Base-by-base conservation (phyloP, 2,113 vertebrate genomes). In the Cathartes aura region DNA sequence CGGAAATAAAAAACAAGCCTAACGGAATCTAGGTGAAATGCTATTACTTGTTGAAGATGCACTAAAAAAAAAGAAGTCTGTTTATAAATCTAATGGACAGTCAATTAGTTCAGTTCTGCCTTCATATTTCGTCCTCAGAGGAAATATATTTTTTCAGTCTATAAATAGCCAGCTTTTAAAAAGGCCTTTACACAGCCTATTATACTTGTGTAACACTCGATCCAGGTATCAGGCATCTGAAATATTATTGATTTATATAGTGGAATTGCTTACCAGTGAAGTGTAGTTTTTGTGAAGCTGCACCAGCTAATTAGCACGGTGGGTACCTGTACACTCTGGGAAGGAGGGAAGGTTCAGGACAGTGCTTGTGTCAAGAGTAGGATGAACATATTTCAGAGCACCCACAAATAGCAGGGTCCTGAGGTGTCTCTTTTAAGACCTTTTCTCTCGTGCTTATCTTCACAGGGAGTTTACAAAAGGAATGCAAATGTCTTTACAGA, bases 11-110 rank as follows among this genome's bases (percentile, higher is more conserved):
- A 87, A 56, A 9, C 30, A 53, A 52, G 38, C 38, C 56, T 75
- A 72, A 48, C 10, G 60, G 72, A 82, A 38, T 64, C 60, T 20
- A 53, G 27, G 62, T 40, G 21, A 82, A 93, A 93, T 63, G 89
- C 62, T 86, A 11, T 78, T 92, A 71, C 64, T 87, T 87, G 43
- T 38, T 91, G 76, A 79, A 85, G 60, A 80, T 87, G 47, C 72
- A 56, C 56, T 82, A 50, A 93, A 71, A 79, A 73, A 48, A 56
- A 12, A 43, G 3, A 27, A 15, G 38, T 19, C 34, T 91, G 70
- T 89, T 87, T 96, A 73, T 95, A 89, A 92, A 96, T 72, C 90
- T 92, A 43, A 82, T 14, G 66, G 85, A 64, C 88, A 74, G 42
- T 32, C 82, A 93, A 72, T 94, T 89, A 96, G 87, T 92, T 94